Conservation (phyloP, 2,113 vertebrate genomes). For the Gymnarchus niloticus region DNA sequence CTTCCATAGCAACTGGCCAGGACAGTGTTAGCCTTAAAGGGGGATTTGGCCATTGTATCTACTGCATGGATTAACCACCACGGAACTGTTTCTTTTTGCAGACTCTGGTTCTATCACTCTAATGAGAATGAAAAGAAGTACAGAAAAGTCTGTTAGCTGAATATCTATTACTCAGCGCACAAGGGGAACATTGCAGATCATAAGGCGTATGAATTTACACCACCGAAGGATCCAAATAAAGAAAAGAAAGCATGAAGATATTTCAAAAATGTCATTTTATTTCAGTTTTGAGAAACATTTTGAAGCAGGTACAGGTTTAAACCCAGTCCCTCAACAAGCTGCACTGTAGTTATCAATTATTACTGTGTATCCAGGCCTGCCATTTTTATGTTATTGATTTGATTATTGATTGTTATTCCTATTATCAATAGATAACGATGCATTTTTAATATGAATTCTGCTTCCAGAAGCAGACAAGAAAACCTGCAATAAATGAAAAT, state of each 20-base stretch:
- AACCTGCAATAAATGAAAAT: background rate
- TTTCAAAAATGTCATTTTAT: background rate
- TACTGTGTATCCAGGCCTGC: background rate
- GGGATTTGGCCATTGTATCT: background rate
- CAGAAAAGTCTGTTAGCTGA: background rate
- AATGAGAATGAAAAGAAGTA: background rate
- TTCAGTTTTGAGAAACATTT: background rate
- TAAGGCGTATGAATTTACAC: background rate
- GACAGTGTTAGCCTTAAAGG: background rate
- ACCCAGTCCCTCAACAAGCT: no score
- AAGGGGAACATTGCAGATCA: background rate
- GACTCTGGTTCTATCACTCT: background rate
- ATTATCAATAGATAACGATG: background rate
- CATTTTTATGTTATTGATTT: background rate
- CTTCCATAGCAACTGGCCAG: conserved; percentile 13
- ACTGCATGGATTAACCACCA: background rate
- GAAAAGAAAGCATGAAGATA: no score
- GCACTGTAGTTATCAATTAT: background rate
- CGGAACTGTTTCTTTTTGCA: background rate
- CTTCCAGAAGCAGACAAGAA: background rate
- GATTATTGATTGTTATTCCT: no score
- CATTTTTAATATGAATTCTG: background rate
- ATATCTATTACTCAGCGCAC: background rate
- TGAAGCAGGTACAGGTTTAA: background rate
- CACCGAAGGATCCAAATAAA: background rate